phyloP scores from a whole-genome alignment of 2,888 invertebrate species.

The Drosophila barbarae region DNA sequence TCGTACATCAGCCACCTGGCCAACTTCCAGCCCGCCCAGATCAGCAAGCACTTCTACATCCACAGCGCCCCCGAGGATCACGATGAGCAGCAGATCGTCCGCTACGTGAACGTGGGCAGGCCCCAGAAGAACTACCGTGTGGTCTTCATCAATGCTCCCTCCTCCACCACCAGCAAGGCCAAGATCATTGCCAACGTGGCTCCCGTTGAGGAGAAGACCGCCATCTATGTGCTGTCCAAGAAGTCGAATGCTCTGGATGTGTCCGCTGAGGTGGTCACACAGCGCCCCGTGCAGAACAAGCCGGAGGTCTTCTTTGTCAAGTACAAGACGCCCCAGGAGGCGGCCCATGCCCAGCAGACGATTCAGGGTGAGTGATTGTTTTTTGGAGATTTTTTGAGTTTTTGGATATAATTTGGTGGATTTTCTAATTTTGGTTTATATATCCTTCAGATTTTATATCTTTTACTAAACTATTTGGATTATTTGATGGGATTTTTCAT shows the following conservation, averaged over 20 bases:
- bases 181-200: conserved; percentile 77
- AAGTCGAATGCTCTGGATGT: conserved; percentile 75
- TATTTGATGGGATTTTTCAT: background rate
- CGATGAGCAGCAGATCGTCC: conserved; percentile 75
- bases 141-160: conserved; percentile 78
- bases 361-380: conserved; percentile 69
- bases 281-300: conserved; percentile 70
- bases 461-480: background rate
- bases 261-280: conserved; percentile 74
- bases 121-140: conserved; percentile 77
- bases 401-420: background rate
- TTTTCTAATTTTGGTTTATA: background rate
- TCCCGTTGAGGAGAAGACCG: conserved; percentile 78
- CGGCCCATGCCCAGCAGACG: conserved; percentile 76
- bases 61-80: conserved; percentile 78
- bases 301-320: conserved; percentile 79
- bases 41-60: conserved; percentile 77
- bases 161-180: conserved; percentile 69
- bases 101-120: conserved; percentile 76
- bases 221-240: conserved; percentile 78
- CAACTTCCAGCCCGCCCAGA: conserved; percentile 68
- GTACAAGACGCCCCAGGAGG: conserved; percentile 78
- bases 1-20: conserved; percentile 60
- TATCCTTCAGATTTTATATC: background rate
- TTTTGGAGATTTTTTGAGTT: too few species aligned